These are phyloP conservation scores for Macrotis lagotis DNA, from an alignment of 2,113 vertebrate species.

Conservation along the genomic window DNA sequence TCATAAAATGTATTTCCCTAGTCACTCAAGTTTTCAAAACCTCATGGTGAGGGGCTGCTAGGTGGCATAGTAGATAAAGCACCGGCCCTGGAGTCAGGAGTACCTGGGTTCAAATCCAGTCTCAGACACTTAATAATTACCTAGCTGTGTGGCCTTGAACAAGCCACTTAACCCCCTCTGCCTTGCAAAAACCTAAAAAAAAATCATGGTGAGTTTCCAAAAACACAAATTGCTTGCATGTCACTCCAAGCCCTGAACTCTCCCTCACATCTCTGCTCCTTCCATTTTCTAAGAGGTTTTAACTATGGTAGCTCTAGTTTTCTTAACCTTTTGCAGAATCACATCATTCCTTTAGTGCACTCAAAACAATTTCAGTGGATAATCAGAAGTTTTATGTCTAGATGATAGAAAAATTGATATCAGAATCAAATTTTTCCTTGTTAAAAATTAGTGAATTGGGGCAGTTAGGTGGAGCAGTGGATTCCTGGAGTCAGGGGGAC, in stretches of 20 bases:
- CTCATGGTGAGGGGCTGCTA: too few species aligned
- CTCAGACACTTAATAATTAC: too few species aligned
- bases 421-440: neutral
- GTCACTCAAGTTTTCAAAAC: constrained; percentile 41
- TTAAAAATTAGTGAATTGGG: neutral
- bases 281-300: neutral
- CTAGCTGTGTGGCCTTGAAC: too few species aligned
- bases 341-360: rapidly evolving
- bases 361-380: neutral
- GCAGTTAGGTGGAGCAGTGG: too few species aligned
- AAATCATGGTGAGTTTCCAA: constrained; percentile 28
- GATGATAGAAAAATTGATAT: neutral
- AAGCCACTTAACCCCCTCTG: too few species aligned
- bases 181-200: too few species aligned
- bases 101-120: too few species aligned
- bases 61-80: too few species aligned
- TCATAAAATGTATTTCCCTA: constrained; percentile 56
- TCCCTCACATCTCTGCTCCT: constrained; percentile 26
- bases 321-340: neutral
- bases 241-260: neutral
- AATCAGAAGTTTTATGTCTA: neutral
- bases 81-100: too few species aligned
- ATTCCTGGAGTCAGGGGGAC: too few species aligned
- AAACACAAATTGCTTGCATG: neutral
- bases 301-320: neutral